These are phyloP conservation scores for Paramisgurnus dabryanus DNA, from an alignment of 2,113 vertebrate species.

Conservation along the genomic window DNA sequence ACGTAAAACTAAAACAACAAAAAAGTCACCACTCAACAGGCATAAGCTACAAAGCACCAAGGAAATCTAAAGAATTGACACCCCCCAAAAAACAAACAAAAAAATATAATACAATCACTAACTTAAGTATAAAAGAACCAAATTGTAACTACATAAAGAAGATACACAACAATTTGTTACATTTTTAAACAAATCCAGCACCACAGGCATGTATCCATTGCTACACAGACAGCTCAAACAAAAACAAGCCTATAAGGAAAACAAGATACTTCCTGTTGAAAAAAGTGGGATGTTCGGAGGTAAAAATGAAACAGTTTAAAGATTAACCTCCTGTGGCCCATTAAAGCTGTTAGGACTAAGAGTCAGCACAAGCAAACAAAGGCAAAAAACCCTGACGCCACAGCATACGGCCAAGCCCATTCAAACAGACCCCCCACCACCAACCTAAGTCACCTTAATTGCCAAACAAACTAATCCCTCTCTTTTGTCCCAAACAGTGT, in stretches of 20 bases:
- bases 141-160: background rate
- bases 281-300: constrained; percentile 11
- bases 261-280: background rate
- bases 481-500: constrained; percentile 73
- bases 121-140: background rate
- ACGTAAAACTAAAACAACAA: background rate
- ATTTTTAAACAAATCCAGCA: background rate
- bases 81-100: background rate
- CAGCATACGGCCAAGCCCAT: background rate
- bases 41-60: background rate
- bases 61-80: background rate
- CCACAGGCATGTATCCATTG: background rate
- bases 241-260: background rate
- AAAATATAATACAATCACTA: background rate
- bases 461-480: constrained; percentile 69
- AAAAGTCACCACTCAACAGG: background rate
- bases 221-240: background rate
- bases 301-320: constrained; percentile 44
- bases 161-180: background rate
- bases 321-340: constrained; percentile 55
- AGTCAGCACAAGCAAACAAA: constrained; percentile 28
- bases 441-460: constrained; percentile 57
- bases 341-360: constrained; percentile 19
- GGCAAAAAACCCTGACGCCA: constrained; percentile 35
- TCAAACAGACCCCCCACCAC: constrained; percentile 51